A percentile compares a stretch with the other conserved stretches of the same genome.
Evolutionary conservation across 2,888 invertebrate genomes (phyloP).

Genomic region (Drosophila suboccidentalis): DNA sequence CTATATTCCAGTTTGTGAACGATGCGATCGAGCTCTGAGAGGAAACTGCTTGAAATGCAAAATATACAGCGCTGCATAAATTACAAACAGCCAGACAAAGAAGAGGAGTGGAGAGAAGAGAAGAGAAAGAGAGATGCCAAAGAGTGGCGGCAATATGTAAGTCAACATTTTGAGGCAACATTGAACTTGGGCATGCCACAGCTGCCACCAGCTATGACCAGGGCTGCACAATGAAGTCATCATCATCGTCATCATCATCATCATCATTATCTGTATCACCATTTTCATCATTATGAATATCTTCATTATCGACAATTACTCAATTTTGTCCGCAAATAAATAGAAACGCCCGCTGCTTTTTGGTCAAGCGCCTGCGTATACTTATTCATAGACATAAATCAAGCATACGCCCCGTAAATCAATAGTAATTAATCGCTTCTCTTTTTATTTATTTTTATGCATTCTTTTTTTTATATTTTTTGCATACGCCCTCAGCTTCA

Average conservation of each 20-base stretch:
- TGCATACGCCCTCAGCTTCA: slow-evolving; percentile 52
- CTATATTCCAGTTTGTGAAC: slow-evolving; percentile 49
- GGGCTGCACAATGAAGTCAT: slow-evolving; percentile 48
- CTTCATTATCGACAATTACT: slow-evolving; percentile 14
- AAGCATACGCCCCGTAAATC: slow-evolving; percentile 71
- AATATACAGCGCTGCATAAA: slow-evolving; percentile 60
- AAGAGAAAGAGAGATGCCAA: background rate
- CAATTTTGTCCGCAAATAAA: slow-evolving; percentile 23
- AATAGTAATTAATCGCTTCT: slow-evolving; percentile 60
- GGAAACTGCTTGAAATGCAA: slow-evolving; percentile 62
- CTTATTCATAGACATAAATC: slow-evolving; percentile 47
- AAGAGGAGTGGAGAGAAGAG: slow-evolving; percentile 7
- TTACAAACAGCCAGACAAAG: slow-evolving; percentile 39
- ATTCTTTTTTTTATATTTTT: slow-evolving; percentile 20
- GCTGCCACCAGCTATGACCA: slow-evolving; percentile 14
- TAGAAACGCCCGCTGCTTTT: slow-evolving; percentile 47
- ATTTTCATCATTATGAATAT: slow-evolving; percentile 20
- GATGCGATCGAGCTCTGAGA: slow-evolving; percentile 38
- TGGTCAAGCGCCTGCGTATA: slow-evolving; percentile 36
- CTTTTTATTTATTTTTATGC: slow-evolving; percentile 2
- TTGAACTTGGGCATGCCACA: slow-evolving; percentile 17
- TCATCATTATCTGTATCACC: background rate
- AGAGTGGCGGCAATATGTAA: slow-evolving; percentile 29
- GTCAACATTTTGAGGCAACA: slow-evolving; percentile 27
- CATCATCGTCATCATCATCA: slow-evolving; percentile 9